phyloP scores from a whole-genome alignment of 1,140 invertebrate species.

The Drosophila aff. region DNA sequence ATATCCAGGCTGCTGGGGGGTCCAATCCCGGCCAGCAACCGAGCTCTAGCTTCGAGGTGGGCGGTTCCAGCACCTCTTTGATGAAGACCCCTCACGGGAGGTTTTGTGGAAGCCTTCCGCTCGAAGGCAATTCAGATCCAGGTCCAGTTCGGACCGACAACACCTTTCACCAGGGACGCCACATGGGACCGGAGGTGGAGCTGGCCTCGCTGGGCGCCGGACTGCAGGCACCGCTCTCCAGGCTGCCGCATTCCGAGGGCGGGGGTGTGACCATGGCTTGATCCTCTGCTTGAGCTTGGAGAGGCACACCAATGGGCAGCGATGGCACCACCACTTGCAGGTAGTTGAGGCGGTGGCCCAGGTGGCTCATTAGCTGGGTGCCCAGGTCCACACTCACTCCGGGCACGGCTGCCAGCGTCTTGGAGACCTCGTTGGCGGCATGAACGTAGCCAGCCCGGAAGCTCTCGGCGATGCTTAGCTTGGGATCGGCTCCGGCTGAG shows the following conservation, averaged over 20 bases:
- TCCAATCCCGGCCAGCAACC: slow-evolving; percentile 6
- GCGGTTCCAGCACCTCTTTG: slow-evolving; percentile 25
- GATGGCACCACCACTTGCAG: slow-evolving; percentile 83
- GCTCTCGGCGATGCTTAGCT: slow-evolving; percentile 87
- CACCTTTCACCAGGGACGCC: slow-evolving; percentile 79
- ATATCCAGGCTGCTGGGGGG: not conserved
- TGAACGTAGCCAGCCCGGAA: slow-evolving; percentile 93
- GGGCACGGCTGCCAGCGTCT: slow-evolving; percentile 93
- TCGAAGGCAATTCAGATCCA: slow-evolving; percentile 42
- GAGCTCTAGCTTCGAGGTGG: not conserved
- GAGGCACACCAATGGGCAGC: slow-evolving; percentile 65
- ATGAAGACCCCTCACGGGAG: slow-evolving; percentile 4
- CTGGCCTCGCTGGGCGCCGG: slow-evolving; percentile 81
- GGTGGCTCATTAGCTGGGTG: slow-evolving; percentile 94
- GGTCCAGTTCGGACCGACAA: slow-evolving; percentile 1
- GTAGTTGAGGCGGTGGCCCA: slow-evolving; percentile 92
- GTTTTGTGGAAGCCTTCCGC: slow-evolving; percentile 45
- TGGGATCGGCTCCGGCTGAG: slow-evolving; percentile 71
- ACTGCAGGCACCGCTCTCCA: slow-evolving; percentile 79
- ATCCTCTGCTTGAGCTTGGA: slow-evolving; percentile 41
- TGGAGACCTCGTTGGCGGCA: slow-evolving; percentile 90
- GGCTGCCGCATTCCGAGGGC: slow-evolving; percentile 81
- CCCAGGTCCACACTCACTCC: slow-evolving; percentile 94
- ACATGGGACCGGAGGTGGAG: slow-evolving; percentile 64
- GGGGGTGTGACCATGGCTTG: slow-evolving; percentile 73